These are phyloP conservation scores for Himalopsyche tibetana DNA, from an alignment of 2,888 invertebrate genomes.

Conservation along the genomic window DNA sequence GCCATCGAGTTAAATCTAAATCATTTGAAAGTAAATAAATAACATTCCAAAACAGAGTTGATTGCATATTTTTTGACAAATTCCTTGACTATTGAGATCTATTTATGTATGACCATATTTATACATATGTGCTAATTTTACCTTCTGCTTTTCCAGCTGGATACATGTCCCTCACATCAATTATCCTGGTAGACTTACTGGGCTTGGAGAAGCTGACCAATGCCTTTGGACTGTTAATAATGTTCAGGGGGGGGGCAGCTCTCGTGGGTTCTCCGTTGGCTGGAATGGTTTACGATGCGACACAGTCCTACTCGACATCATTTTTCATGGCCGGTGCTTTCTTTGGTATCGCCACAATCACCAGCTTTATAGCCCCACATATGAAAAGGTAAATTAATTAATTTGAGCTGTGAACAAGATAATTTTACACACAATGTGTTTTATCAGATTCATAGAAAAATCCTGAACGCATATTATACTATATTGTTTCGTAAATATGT, in stretches of 20 bases:
- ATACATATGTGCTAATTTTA: too few relatives aligned
- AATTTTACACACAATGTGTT: too few relatives aligned
- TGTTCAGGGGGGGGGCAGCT: slow-evolving; percentile 96
- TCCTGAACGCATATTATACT: neutral
- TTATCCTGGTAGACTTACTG: slow-evolving; percentile 96
- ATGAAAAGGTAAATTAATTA: slow-evolving; percentile 76
- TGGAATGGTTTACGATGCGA: slow-evolving; percentile 93
- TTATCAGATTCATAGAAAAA: too few relatives aligned
- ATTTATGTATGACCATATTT: too few relatives aligned
- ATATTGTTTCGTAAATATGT: too few relatives aligned
- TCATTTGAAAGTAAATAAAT: neutral
- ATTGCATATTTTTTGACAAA: too few relatives aligned
- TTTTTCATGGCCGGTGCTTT: slow-evolving; percentile 95
- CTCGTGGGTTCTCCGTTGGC: slow-evolving; percentile 90
- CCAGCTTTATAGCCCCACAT: slow-evolving; percentile 89
- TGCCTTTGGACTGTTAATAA: slow-evolving; percentile 96
- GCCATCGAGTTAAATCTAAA: too few relatives aligned
- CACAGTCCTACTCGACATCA: slow-evolving; percentile 89
- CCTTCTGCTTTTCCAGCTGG: slow-evolving; percentile 82
- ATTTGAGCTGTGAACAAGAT: too few relatives aligned
- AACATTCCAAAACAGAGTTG: neutral
- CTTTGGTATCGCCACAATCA: slow-evolving; percentile 89
- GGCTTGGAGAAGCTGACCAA: slow-evolving; percentile 97
- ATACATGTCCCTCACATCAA: slow-evolving; percentile 98
- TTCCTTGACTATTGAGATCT: too few relatives aligned